These are phyloP conservation scores for Coenonympha glycerion DNA, from an alignment of 2,888 invertebrate genomes.

Conservation along the genomic window DNA sequence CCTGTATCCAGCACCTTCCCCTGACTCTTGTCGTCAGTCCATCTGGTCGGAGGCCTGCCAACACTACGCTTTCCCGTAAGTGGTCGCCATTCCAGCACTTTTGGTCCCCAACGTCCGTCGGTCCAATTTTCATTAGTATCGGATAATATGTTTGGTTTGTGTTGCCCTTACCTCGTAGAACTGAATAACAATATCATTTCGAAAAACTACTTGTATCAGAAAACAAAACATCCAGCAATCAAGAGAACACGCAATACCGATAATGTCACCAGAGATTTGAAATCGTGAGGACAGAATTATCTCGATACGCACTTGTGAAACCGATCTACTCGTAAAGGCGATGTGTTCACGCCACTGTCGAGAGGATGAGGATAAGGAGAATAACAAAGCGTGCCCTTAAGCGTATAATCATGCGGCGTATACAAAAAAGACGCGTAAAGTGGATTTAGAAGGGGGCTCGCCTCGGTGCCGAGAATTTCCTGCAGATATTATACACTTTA, in stretches of 20 bases:
- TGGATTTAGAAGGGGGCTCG: not conserved
- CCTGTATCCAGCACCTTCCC: too few relatives aligned
- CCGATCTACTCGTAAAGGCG: constrained; percentile 23
- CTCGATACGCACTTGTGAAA: constrained; percentile 12
- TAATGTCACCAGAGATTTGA: constrained; percentile 16
- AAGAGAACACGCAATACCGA: constrained; percentile 17
- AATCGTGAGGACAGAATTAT: constrained; percentile 9
- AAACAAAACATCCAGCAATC: constrained; percentile 6
- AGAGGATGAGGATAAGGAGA: constrained; percentile 16
- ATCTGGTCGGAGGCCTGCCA: too few relatives aligned
- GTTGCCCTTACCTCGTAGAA: too few relatives aligned
- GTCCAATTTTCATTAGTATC: too few relatives aligned
- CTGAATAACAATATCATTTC: too few relatives aligned
- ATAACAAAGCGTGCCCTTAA: constrained; percentile 6
- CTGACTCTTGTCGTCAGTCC: too few relatives aligned
- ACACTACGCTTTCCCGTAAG: too few relatives aligned
- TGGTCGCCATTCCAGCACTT: too few relatives aligned
- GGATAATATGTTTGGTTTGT: too few relatives aligned
- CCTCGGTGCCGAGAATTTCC: constrained; percentile 8
- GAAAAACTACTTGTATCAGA: constrained; percentile 2
- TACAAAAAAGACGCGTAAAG: constrained; percentile 4
- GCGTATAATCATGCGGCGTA: constrained; percentile 11
- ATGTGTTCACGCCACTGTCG: constrained; percentile 25
- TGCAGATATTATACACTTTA: constrained; percentile 16
- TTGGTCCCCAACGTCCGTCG: too few relatives aligned